A percentile compares a stretch with the other conserved stretches of the same genome.
Evolutionary conservation across 2,888 invertebrate genomes (phyloP).

Genomic region (Scaptomyza tumidula): DNA sequence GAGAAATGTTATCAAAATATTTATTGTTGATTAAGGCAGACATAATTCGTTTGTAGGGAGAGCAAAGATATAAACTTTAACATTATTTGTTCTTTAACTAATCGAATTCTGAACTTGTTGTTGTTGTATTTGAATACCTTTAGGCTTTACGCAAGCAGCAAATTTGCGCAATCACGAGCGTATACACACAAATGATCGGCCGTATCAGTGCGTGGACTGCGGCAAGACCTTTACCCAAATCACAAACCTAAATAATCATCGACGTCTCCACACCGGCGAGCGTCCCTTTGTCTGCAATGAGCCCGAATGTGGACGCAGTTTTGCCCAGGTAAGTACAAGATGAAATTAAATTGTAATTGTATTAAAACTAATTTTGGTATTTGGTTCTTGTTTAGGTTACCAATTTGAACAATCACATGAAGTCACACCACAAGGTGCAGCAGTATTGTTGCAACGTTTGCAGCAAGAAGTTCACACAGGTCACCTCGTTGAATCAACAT

Average conservation of each 20-base stretch:
- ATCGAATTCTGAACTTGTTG: not conserved
- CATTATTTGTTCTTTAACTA: not conserved
- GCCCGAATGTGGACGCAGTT: conserved; percentile 84
- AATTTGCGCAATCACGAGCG: conserved; percentile 85
- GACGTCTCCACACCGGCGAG: conserved; percentile 84
- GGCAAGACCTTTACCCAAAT: conserved; percentile 85
- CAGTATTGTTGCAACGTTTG: conserved; percentile 85
- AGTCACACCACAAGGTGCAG: conserved; percentile 85
- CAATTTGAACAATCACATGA: conserved; percentile 85
- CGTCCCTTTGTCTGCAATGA: conserved; percentile 85
- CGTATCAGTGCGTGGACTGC: conserved; percentile 84
- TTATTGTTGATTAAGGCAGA: too few relatives aligned
- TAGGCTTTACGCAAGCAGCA: conserved; percentile 84
- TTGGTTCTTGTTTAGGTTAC: conserved; percentile 77
- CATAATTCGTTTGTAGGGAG: too few relatives aligned
- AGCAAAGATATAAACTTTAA: too few relatives aligned
- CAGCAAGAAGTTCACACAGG: conserved; percentile 84
- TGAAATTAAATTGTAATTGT: not conserved
- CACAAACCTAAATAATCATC: conserved; percentile 85
- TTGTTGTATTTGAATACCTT: not conserved
- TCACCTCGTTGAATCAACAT: conserved; percentile 85
- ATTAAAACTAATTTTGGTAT: too few relatives aligned
- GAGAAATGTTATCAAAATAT: not conserved
- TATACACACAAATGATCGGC: conserved; percentile 85
- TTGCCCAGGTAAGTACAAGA: conserved; percentile 82